These are phyloP conservation scores for Magallana gigas DNA, from an alignment of 1,140 invertebrate genomes.

Conservation along the genomic window DNA sequence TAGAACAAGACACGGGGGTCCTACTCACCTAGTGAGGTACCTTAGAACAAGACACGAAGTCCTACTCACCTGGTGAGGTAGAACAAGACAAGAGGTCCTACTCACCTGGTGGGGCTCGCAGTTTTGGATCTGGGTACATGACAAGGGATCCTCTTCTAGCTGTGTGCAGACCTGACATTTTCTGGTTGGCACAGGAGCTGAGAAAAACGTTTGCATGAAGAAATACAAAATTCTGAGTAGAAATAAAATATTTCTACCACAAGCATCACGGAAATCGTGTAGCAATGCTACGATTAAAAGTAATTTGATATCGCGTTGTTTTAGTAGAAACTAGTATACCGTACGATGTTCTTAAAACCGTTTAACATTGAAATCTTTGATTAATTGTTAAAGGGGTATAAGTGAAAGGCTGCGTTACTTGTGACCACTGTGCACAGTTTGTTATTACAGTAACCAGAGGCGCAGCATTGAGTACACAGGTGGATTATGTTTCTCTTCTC, in stretches of 20 bases:
- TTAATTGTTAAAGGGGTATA: not conserved
- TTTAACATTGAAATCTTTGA: too few species aligned
- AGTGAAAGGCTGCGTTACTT: constrained; percentile 35
- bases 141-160: constrained; percentile 1
- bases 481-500: constrained; percentile 48
- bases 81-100: too few species aligned
- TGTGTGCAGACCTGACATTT: not conserved
- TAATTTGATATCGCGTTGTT: too few species aligned
- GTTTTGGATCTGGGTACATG: constrained; percentile 12
- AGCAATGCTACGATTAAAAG: too few species aligned
- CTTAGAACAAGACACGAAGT: too few species aligned
- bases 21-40: too few species aligned
- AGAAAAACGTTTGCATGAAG: not conserved
- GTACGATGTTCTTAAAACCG: too few species aligned
- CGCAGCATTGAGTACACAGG: constrained; percentile 49
- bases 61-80: too few species aligned
- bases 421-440: constrained; percentile 43
- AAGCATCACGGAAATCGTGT: too few species aligned
- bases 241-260: too few species aligned
- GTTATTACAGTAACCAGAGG: constrained; percentile 50
- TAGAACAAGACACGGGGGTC: too few species aligned
- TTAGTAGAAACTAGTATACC: too few species aligned
- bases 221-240: not conserved
- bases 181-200: not conserved
- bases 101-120: constrained; percentile 14